These are phyloP conservation scores for Natator depressus DNA, from an alignment of 2,113 vertebrate genomes.

Conservation along the genomic window DNA sequence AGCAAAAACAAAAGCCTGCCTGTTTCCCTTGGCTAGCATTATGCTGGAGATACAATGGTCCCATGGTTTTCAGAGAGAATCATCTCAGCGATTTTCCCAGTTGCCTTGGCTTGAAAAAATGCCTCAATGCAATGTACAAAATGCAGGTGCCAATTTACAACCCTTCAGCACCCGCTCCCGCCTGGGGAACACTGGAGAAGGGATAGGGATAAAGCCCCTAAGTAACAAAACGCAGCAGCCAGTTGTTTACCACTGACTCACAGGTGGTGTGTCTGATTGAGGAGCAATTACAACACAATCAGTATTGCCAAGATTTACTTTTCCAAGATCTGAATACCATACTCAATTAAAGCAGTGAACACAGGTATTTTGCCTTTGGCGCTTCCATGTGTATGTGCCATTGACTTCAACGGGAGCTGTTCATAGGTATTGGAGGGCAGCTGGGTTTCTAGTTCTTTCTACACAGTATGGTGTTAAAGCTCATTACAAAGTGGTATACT, in stretches of 20 bases:
- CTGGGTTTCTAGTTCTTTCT: neutral
- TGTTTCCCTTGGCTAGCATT: neutral
- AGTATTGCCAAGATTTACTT: neutral
- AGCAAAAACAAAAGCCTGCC: neutral
- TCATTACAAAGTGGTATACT: neutral
- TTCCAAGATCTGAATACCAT: neutral
- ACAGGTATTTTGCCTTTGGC: neutral
- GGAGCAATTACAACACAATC: neutral
- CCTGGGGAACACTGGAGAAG: neutral
- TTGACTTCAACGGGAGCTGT: neutral
- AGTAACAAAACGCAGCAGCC: neutral
- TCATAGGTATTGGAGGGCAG: neutral
- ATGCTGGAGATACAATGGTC: neutral
- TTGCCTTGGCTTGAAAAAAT: neutral
- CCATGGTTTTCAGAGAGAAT: neutral
- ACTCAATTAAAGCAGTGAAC: neutral
- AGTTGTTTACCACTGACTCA: neutral
- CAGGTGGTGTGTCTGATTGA: neutral
- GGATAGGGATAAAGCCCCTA: neutral
- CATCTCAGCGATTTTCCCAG: neutral
- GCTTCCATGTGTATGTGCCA: accelerated
- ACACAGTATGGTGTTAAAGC: neutral
- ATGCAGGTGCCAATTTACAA: neutral
- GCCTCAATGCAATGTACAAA: neutral
- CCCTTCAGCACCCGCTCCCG: accelerated